Evolutionary conservation across 2,797 vertebrate genomes (phyloP).

Genomic region (Benthosema pterotum): DNA sequence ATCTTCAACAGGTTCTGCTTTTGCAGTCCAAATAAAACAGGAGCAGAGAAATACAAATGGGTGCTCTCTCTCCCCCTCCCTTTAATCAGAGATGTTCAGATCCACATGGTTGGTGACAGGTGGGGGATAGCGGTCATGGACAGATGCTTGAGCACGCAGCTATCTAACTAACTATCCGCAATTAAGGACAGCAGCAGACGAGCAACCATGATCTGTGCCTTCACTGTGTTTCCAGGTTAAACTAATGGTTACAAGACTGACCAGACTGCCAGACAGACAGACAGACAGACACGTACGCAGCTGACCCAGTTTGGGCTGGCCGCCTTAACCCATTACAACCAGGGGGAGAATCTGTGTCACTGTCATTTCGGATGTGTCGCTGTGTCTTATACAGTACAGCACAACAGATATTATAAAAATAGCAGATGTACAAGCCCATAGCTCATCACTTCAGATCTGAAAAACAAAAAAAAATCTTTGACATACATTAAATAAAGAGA

Average conservation of each 20-base stretch:
- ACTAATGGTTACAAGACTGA: slow-evolving; percentile 5
- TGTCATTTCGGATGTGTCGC: too few species aligned
- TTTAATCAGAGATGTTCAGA: background rate
- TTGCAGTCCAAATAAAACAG: too few species aligned
- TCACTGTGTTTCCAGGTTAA: background rate
- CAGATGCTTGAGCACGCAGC: slow-evolving; percentile 2
- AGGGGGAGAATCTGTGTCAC: too few species aligned
- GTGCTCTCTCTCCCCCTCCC: background rate
- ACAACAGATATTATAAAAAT: too few species aligned
- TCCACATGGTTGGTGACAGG: background rate
- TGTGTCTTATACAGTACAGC: too few species aligned
- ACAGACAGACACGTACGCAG: slow-evolving; percentile 15
- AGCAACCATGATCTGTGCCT: background rate
- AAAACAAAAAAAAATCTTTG: too few species aligned
- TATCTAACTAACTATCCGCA: slow-evolving; percentile 2
- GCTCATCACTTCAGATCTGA: too few species aligned
- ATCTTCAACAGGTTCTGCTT: too few species aligned
- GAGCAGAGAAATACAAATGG: too few species aligned
- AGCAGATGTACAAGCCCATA: too few species aligned
- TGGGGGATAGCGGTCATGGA: slow-evolving; percentile 9
- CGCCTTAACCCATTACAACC: background rate
- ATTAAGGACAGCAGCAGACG: background rate
- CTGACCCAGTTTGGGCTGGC: background rate
- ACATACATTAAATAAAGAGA: too few species aligned
- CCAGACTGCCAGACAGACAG: background rate